A percentile compares a stretch with the other conserved stretches of the same genome.
phyloP scores from a whole-genome alignment of 1,140 invertebrate species.

The Tigriopus japonicus region DNA sequence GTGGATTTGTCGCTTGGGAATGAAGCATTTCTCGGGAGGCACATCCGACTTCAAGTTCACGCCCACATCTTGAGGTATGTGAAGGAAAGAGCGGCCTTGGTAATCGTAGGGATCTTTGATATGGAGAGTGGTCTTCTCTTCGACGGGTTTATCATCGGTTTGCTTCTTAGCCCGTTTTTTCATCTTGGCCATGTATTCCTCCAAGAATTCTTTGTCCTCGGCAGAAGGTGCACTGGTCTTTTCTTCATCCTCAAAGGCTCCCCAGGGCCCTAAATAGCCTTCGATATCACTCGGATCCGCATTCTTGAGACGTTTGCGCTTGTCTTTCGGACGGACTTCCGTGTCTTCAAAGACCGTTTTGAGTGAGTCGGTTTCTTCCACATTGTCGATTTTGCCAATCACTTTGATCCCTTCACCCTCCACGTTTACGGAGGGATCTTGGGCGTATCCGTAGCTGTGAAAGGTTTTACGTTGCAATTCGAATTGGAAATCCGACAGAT shows the following conservation, averaged over 20 bases:
- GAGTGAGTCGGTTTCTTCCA: constrained; percentile 29
- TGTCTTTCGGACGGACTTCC: constrained; percentile 42
- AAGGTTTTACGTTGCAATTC: constrained; percentile 94
- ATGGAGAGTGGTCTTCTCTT: constrained; percentile 88
- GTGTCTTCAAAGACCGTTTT: constrained; percentile 79
- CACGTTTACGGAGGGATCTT: constrained; percentile 58
- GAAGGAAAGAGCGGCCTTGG: constrained; percentile 84
- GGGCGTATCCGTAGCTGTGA: constrained; percentile 79
- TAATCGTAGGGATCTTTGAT: constrained; percentile 90
- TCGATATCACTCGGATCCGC: constrained; percentile 76
- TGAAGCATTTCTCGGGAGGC: constrained; percentile 84
- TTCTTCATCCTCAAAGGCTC: constrained; percentile 74
- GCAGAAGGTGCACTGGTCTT: constrained; percentile 67
- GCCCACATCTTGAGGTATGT: constrained; percentile 83
- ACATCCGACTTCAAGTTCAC: constrained; percentile 80
- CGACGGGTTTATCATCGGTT: constrained; percentile 71
- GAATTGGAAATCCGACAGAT: constrained; percentile 94
- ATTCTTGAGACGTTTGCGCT: constrained; percentile 78
- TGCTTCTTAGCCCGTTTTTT: constrained; percentile 55
- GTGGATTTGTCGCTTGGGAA: constrained; percentile 90
- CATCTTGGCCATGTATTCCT: constrained; percentile 83
- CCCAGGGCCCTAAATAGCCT: constrained; percentile 94
- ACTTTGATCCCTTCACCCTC: constrained; percentile 42
- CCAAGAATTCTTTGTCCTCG: constrained; percentile 76
- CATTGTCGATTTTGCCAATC: constrained; percentile 41